phyloP scores from a whole-genome alignment of 2,113 vertebrate genomes.

The Macrotus californicus region DNA sequence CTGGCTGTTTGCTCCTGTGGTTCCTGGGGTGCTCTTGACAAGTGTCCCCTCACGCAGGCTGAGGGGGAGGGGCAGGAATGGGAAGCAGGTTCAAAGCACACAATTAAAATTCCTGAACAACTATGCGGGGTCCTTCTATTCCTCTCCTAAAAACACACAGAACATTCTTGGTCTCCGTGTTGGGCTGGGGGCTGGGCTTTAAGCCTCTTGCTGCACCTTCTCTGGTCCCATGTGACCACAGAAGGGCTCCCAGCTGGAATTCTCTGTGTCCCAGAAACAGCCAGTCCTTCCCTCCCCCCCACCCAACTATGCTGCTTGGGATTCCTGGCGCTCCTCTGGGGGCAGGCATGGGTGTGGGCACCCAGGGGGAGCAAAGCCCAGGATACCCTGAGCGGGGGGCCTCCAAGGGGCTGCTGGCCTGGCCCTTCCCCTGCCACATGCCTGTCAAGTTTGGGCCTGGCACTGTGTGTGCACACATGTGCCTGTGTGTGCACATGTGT shows the following conservation, averaged over 20 bases:
- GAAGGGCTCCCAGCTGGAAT: slow-evolving; percentile 2
- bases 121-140: slow-evolving; percentile 40
- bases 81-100: slow-evolving; percentile 52
- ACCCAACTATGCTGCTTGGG: slow-evolving; percentile 33
- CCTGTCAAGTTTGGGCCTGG: background rate
- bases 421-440: background rate
- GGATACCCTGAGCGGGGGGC: background rate
- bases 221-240: background rate
- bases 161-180: slow-evolving; percentile 66
- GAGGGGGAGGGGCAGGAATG: background rate
- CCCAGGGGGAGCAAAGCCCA: background rate
- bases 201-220: background rate
- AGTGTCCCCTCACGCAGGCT: slow-evolving; percentile 59
- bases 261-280: slow-evolving; percentile 11
- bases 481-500: background rate
- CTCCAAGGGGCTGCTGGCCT: background rate
- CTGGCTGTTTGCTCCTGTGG: slow-evolving; percentile 67
- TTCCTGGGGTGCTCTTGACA: slow-evolving; percentile 53
- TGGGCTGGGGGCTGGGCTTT: background rate
- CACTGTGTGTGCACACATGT: background rate
- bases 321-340: slow-evolving; percentile 59
- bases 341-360: background rate
- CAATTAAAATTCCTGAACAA: slow-evolving; percentile 66
- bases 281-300: slow-evolving; percentile 1
- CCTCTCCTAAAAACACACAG: slow-evolving; percentile 50